phyloP scores from a whole-genome alignment of 2,888 invertebrate species.

The Geotrupes spiniger region DNA sequence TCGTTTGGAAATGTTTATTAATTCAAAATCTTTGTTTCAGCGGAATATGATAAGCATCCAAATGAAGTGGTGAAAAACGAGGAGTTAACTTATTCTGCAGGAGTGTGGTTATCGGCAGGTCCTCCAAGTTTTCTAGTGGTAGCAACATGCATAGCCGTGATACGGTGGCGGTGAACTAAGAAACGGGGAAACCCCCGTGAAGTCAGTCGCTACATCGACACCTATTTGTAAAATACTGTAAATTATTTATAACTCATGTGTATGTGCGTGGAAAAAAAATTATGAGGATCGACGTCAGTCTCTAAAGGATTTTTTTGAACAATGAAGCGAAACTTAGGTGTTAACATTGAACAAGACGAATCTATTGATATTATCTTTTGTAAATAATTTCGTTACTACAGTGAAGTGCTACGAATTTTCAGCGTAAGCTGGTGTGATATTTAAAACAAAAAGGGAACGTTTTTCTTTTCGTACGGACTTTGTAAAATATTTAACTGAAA shows the following conservation, averaged over 20 bases:
- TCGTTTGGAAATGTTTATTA: no score
- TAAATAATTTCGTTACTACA: conserved; percentile 14
- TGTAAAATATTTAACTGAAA: conserved; percentile 13
- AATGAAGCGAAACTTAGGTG: conserved; percentile 3
- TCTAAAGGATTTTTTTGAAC: conserved; percentile 12
- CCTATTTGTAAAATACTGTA: conserved; percentile 32
- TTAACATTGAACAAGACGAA: neutral
- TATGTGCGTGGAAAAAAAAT: conserved; percentile 6
- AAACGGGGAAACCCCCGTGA: conserved; percentile 28
- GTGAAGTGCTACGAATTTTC: conserved; percentile 23
- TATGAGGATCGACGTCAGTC: conserved; percentile 14
- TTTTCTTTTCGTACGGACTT: conserved; percentile 9
- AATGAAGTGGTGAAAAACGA: conserved; percentile 90
- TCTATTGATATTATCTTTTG: conserved; percentile 1
- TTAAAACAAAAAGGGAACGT: conserved; percentile 17
- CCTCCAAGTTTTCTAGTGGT: conserved; percentile 38
- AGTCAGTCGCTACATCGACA: conserved; percentile 22
- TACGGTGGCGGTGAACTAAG: conserved; percentile 43
- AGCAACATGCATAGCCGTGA: conserved; percentile 36
- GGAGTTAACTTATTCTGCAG: conserved; percentile 72
- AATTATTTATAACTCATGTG: conserved; percentile 23
- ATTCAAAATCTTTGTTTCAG: conserved; percentile 55
- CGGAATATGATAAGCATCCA: conserved; percentile 82
- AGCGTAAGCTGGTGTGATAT: conserved; percentile 22
- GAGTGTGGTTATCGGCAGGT: conserved; percentile 38